phyloP scores from a whole-genome alignment of 2,888 invertebrate species.

The Argyresthia albistria region DNA sequence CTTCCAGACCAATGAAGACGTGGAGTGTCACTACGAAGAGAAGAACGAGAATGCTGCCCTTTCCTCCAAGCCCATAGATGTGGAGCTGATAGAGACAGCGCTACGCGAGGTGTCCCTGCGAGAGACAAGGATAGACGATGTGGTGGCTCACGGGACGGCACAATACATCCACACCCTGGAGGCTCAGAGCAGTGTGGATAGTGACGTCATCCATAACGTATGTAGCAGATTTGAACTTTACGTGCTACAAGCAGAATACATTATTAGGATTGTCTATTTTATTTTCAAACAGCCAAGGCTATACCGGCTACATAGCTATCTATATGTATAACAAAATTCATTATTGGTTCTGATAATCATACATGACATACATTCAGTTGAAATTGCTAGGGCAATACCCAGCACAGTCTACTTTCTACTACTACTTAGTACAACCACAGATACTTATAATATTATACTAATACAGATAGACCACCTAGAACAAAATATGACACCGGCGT shows the following conservation, averaged over 20 bases:
- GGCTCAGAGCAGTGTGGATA: slow-evolving; percentile 69
- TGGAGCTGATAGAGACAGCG: slow-evolving; percentile 36
- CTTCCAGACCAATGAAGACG: slow-evolving; percentile 30
- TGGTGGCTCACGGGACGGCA: slow-evolving; percentile 58
- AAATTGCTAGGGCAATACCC: no score
- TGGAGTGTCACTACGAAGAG: slow-evolving; percentile 64
- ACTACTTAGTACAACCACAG: no score
- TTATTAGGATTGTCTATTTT: neutral
- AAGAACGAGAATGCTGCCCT: slow-evolving; percentile 54
- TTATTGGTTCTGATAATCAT: no score
- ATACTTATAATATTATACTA: no score
- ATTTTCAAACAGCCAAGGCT: neutral
- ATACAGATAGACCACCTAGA: no score
- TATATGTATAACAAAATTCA: no score
- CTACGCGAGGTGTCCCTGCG: slow-evolving; percentile 46
- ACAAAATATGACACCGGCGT: no score
- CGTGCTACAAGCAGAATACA: neutral
- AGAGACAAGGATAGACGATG: slow-evolving; percentile 77
- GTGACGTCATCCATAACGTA: slow-evolving; percentile 79
- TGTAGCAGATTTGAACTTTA: slow-evolving; percentile 22
- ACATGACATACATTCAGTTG: no score
- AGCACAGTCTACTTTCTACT: no score
- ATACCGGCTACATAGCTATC: no score
- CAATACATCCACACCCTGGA: slow-evolving; percentile 60
- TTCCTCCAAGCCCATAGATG: slow-evolving; percentile 31